Base-by-base conservation (phyloP, 2,888 invertebrate species). In the Merodon equestris region DNA sequence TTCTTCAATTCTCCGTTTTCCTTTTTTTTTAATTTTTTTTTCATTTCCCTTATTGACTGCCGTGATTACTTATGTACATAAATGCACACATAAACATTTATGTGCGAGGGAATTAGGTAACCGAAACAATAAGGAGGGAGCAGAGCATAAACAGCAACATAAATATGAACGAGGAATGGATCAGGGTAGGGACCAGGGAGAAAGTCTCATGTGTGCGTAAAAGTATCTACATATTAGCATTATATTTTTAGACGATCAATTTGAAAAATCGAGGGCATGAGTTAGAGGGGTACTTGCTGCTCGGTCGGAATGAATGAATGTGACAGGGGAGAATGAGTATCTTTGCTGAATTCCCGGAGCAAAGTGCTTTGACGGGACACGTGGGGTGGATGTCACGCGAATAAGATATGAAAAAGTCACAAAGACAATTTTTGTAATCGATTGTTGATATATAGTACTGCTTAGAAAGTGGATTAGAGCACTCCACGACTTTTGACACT, bases 41-140 rank as follows among this genome's bases (percentile, higher is more conserved):
- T 17, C 38, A 54, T 60, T 48, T 47, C 13, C 60, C 48, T 54
- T 54, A 48, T 70, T 70, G 48, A 61, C 60, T 61, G 70, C 54
- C 60, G 47, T 54, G 42, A 54, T 47, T 54, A 34, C 61, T 47
- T 40, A 54, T 19, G 27, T 7, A 27, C 2, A 27, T 27, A 27
- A 27, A 27, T 27, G 27, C 27, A 2, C 27, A 58, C 19, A 51
- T 36, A 61, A 54, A 54, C 54, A 70, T 70, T 70, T 70, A 61
- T 70, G 18, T 42, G 54, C 70, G 27, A 54, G 34, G 48, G 61
- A 53, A 70, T 61, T 70, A 61, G 61, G 48, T 40, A 70, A 70
- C 54, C 27, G 27, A n/a, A n/a, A 53, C 47, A 38, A 18, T 2
- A 5, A 47, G 19, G 36, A 12, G 44, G 40, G 51, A 48, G 15